Base-by-base conservation (phyloP, 2,797 vertebrate genomes). In the Poecilia picta region DNA sequence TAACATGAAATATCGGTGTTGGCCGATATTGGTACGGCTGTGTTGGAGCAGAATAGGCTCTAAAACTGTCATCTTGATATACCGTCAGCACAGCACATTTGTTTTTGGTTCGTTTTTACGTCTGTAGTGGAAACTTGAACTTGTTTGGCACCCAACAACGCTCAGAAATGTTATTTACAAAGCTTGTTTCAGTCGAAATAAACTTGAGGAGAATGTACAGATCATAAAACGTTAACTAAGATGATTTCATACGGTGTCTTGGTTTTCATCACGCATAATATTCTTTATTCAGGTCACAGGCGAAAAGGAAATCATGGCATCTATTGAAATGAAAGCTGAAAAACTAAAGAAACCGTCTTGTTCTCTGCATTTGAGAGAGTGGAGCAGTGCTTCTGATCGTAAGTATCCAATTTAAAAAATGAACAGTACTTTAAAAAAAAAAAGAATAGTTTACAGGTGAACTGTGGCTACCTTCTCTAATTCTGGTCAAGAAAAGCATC, bases 261-360 rank as follows among this genome's bases (percentile, higher is more conserved):
- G 39, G 45, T 73, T 49, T 39, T 25, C 15, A 51, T 12, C 49
- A 28, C 72, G 6, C 83, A 18, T 45, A 83, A 13, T 74, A 5
- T 76, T 15, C 77, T 47, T 16, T 41, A 4, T 80, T 59, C 66
- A 94, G 93, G 25, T 41, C 39, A 23, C 39, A 46, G 84, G 84
- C 53, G 85, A 89, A 7, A 87, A 79, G 0, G 73, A 73, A 20
- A 72, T 25, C 59, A 71, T 83, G 36, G 33, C 84, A 49, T 55
- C 7, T 20, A 25, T 85, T 49, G 84, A 87, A 51, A 83, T 92
- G 39, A 94, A 94, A 59, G 81, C 91, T 73, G 94, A 94, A 79
- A 75, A 84, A 20, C 33, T 71, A 1, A 77, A 73, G 33, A 79
- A 77, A 15, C 74, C 39, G 0, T 82, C 85, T 16, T 89, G 81